phyloP scores from a whole-genome alignment of 2,888 invertebrate genomes.

The Mythimna loreyi region DNA sequence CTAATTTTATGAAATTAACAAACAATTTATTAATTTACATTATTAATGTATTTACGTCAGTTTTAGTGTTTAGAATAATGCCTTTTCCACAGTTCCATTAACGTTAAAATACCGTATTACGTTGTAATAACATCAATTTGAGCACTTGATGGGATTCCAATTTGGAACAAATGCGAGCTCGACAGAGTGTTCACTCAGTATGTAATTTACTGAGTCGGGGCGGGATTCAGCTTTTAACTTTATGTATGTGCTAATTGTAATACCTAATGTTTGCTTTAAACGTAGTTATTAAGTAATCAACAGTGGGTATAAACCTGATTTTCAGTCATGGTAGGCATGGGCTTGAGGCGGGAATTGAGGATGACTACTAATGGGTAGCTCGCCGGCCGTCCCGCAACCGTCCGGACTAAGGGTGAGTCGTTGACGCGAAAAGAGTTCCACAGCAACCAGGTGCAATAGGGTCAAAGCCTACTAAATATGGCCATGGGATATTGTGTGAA shows the following conservation, averaged over 20 bases:
- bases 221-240: constrained; percentile 28
- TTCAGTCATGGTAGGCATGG: too few species aligned
- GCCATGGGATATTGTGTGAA: too few species aligned
- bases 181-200: constrained; percentile 23
- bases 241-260: constrained; percentile 14
- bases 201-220: constrained; percentile 41
- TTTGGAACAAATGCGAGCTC: constrained; percentile 39
- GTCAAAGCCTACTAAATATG: too few species aligned
- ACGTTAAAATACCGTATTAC: constrained; percentile 39
- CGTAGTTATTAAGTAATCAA: constrained; percentile 28
- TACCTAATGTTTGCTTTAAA: constrained; percentile 22
- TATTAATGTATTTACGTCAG: not conserved
- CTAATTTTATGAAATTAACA: not conserved
- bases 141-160: constrained; percentile 55
- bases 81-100: constrained; percentile 28
- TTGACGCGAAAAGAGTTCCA: too few species aligned
- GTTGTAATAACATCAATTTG: constrained; percentile 48
- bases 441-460: too few species aligned
- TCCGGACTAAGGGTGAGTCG: too few species aligned
- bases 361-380: too few species aligned
- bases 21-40: not conserved
- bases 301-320: not conserved
- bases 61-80: constrained; percentile 5
- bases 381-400: too few species aligned
- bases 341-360: too few species aligned